A percentile compares a stretch with the other conserved stretches of the same genome.
These are phyloP conservation scores for Acleris emargana DNA, from an alignment of 2,888 invertebrate genomes.

Conservation along the genomic window DNA sequence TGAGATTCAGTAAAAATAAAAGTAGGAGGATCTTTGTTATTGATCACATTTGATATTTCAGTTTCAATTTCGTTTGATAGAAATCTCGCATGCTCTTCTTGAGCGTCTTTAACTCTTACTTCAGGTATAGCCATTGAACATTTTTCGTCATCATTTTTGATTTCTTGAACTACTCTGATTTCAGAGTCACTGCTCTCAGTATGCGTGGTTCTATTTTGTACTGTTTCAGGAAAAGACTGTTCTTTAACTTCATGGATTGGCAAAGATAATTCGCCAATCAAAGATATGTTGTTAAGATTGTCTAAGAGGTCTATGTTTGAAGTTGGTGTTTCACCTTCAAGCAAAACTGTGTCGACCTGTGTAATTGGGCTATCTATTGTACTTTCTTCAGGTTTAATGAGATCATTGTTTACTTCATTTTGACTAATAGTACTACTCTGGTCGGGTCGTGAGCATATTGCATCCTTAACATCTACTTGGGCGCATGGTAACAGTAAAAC, in stretches of 20 bases:
- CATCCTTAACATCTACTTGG: constrained; percentile 15
- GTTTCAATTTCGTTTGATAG: constrained; percentile 2
- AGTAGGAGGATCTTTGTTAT: constrained; percentile 24
- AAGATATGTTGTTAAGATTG: constrained; percentile 14
- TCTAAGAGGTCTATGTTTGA: constrained; percentile 9
- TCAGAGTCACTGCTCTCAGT: background rate
- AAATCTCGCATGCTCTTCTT: constrained; percentile 48
- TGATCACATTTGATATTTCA: background rate
- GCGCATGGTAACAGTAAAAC: constrained; percentile 19
- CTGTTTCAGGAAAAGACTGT: constrained; percentile 23
- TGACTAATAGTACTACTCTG: constrained; percentile 20
- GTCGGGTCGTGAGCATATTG: constrained; percentile 7
- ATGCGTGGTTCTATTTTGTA: constrained; percentile 19
- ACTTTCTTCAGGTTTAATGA: constrained; percentile 35
- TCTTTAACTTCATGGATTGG: constrained; percentile 5
- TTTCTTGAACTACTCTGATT: background rate
- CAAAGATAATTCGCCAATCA: constrained; percentile 3
- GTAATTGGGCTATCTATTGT: constrained; percentile 31
- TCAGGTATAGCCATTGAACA: constrained; percentile 3
- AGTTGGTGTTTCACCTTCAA: background rate
- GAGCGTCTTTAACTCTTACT: constrained; percentile 25
- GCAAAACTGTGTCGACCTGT: constrained; percentile 2
- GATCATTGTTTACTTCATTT: constrained; percentile 32
- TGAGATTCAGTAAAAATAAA: constrained; percentile 32
- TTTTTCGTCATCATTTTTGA: background rate